phyloP scores from a whole-genome alignment of 2,888 invertebrate genomes.

The Calameuta idolon region DNA sequence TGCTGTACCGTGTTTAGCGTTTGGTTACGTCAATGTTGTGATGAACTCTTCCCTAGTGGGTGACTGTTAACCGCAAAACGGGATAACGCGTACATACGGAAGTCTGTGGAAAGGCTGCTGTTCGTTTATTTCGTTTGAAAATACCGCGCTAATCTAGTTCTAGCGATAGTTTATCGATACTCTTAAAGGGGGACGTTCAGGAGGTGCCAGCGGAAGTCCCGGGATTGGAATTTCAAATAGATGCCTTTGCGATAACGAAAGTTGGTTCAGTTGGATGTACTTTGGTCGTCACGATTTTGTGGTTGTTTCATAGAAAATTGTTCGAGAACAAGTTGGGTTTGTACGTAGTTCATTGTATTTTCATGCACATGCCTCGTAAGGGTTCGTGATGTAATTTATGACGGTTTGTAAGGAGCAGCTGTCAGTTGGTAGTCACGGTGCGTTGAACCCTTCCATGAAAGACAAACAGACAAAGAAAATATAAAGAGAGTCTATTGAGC shows the following conservation, averaged over 20 bases:
- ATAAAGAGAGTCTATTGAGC: not conserved
- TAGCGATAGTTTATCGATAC: not conserved
- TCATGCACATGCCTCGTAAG: not conserved
- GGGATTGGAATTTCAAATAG: not conserved
- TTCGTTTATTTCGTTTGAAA: not conserved
- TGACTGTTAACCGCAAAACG: not conserved
- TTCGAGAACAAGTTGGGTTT: not conserved
- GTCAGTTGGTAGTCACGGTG: not conserved
- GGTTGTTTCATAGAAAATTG: not conserved
- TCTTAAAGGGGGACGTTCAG: not conserved
- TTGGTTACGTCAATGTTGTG: not conserved
- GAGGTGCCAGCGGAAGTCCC: not conserved
- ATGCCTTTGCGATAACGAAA: not conserved
- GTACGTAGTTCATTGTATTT: not conserved
- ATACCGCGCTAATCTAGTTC: not conserved
- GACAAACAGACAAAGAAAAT: not conserved
- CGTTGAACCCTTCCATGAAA: not conserved
- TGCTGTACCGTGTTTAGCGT: not conserved
- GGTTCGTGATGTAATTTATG: not conserved
- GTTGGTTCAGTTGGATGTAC: not conserved
- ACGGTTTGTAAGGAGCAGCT: not conserved
- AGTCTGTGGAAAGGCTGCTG: not conserved
- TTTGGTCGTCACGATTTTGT: not conserved
- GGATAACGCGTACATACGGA: not conserved
- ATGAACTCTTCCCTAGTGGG: not conserved